Percentiles rank a stretch among this genome's conserved stretches.
These are phyloP conservation scores for Thamnaconus septentrionalis DNA, from an alignment of 2,113 vertebrate genomes.

Conservation along the genomic window DNA sequence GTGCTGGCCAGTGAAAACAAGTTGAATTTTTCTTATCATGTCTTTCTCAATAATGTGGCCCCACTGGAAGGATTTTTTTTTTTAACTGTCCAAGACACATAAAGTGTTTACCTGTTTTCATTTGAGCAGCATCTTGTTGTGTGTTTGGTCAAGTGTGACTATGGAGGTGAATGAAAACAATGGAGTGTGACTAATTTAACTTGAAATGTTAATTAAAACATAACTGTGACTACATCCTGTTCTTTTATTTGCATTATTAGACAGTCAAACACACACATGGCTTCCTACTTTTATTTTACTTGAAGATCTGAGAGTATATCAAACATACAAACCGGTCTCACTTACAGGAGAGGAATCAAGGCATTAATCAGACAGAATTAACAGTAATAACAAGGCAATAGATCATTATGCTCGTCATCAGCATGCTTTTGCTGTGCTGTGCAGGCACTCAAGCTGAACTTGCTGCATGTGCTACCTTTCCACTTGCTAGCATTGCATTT, in stretches of 20 bases:
- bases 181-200: constrained; percentile 51
- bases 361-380: constrained; percentile 33
- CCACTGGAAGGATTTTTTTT: constrained; percentile 28
- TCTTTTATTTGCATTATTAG: background rate
- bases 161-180: constrained; percentile 20
- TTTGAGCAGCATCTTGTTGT: constrained; percentile 28
- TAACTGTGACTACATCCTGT: constrained; percentile 26
- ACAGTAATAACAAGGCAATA: constrained; percentile 20
- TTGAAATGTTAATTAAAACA: constrained; percentile 56
- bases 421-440: constrained; percentile 57
- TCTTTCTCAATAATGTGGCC: constrained; percentile 27
- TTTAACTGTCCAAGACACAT: constrained; percentile 11
- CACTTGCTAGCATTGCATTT: background rate
- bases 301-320: constrained; percentile 39
- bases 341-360: constrained; percentile 40
- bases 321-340: constrained; percentile 67
- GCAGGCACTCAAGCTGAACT: constrained; percentile 37
- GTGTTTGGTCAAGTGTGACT: constrained; percentile 11
- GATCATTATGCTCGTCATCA: constrained; percentile 34
- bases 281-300: constrained; percentile 55
- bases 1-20: constrained; percentile 3
- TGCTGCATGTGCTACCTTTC: constrained; percentile 6
- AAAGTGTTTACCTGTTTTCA: constrained; percentile 23
- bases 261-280: constrained; percentile 5
- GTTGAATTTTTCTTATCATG: constrained; percentile 1